Evolutionary conservation across 1,140 invertebrate species (phyloP).

Genomic region (Eumaeus atala): DNA sequence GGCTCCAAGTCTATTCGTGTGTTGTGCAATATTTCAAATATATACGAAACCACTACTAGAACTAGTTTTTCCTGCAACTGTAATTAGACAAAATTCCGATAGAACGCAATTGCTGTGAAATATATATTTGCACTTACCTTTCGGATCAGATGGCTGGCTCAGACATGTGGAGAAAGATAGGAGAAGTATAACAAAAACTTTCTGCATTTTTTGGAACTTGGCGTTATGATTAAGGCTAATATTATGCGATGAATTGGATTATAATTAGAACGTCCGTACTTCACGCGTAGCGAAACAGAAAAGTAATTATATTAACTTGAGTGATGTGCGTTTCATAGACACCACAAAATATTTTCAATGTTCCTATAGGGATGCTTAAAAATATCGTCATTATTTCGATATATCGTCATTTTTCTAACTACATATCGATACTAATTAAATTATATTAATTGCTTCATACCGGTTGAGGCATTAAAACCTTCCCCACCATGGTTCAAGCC

Average conservation of each 20-base stretch:
- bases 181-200: not conserved
- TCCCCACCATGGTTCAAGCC: too few relatives aligned
- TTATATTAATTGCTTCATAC: too few relatives aligned
- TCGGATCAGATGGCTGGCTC: conserved; percentile 10
- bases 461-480: too few relatives aligned
- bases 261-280: conserved; percentile 31
- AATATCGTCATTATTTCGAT: too few relatives aligned
- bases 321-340: too few relatives aligned
- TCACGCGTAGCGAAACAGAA: too few relatives aligned
- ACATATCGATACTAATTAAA: too few relatives aligned
- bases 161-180: not conserved
- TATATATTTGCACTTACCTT: conserved; percentile 16
- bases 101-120: conserved; percentile 37
- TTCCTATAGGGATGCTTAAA: too few relatives aligned
- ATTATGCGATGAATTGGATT: conserved; percentile 46
- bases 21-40: conserved; percentile 4
- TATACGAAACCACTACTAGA: conserved; percentile 1
- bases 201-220: conserved; percentile 26
- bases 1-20: too few relatives aligned
- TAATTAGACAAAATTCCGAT: conserved; percentile 39
- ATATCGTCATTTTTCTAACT: too few relatives aligned
- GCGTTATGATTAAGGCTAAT: conserved; percentile 36
- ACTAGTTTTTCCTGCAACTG: conserved; percentile 19
- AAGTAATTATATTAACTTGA: too few relatives aligned
- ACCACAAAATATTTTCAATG: too few relatives aligned